phyloP scores from a whole-genome alignment of 1,140 invertebrate genomes.

The Lerema accius region DNA sequence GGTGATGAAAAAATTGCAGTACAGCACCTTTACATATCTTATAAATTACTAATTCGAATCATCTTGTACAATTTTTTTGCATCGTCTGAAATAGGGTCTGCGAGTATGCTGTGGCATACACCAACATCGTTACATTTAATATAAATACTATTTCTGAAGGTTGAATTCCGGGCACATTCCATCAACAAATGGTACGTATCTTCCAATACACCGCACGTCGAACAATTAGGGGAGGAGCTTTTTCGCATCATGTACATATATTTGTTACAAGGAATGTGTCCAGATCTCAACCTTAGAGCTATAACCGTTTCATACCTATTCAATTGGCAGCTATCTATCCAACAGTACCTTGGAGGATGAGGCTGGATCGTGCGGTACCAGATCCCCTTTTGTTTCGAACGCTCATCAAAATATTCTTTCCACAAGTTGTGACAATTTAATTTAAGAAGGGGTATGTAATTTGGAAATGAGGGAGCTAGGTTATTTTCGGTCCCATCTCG shows the following conservation, averaged over 20 bases:
- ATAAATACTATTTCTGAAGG: background rate
- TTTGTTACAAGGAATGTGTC: constrained; percentile 10
- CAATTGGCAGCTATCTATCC: background rate
- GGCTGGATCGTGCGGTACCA: constrained; percentile 23
- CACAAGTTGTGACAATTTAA: background rate
- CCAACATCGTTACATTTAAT: too few relatives aligned
- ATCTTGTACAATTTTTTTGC: background rate
- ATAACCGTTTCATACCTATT: background rate
- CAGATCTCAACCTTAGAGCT: constrained; percentile 1
- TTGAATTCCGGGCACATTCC: background rate
- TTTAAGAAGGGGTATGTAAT: constrained; percentile 1
- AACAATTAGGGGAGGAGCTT: background rate
- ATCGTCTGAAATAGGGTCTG: background rate
- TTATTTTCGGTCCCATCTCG: background rate
- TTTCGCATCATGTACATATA: background rate
- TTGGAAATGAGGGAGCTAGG: constrained; percentile 7
- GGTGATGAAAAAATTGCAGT: too few relatives aligned
- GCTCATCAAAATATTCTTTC: constrained; percentile 31
- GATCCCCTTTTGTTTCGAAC: constrained; percentile 32
- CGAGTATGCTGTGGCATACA: too few relatives aligned
- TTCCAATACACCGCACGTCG: background rate
- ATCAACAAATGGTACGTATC: background rate
- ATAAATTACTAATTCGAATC: too few relatives aligned
- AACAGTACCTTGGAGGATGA: background rate
- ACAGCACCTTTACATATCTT: too few relatives aligned